These are phyloP conservation scores for Philaethria dido DNA, from an alignment of 2,888 invertebrate species.

Conservation along the genomic window DNA sequence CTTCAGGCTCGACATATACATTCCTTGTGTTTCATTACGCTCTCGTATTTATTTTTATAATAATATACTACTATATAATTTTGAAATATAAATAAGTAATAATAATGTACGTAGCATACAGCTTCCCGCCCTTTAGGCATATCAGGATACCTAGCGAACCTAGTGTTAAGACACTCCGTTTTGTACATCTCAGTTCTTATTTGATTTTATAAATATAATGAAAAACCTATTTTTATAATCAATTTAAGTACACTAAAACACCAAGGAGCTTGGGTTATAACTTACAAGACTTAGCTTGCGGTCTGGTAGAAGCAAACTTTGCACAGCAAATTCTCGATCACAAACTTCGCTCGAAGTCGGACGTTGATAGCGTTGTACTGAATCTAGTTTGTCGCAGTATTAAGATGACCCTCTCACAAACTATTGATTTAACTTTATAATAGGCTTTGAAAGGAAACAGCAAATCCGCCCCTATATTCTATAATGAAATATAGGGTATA, in stretches of 20 bases:
- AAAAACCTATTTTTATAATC: neutral
- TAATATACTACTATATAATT: too few relatives aligned
- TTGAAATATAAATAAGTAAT: too few relatives aligned
- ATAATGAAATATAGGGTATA: neutral
- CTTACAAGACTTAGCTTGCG: constrained; percentile 26
- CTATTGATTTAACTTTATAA: constrained; percentile 37
- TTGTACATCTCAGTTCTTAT: too few relatives aligned
- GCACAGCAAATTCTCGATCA: constrained; percentile 38
- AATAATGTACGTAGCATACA: too few relatives aligned
- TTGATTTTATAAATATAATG: too few relatives aligned
- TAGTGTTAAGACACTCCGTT: too few relatives aligned
- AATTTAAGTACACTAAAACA: neutral
- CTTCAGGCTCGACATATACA: neutral
- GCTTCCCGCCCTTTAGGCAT: too few relatives aligned
- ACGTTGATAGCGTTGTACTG: constrained; percentile 37
- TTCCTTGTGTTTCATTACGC: neutral
- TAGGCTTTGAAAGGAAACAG: constrained; percentile 29
- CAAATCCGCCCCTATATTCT: constrained; percentile 13
- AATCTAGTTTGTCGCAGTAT: constrained; percentile 33
- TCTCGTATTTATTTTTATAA: too few relatives aligned
- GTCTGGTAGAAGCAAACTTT: constrained; percentile 34
- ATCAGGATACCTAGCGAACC: too few relatives aligned
- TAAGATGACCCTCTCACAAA: constrained; percentile 38
- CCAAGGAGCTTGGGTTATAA: constrained; percentile 29
- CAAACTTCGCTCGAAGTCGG: constrained; percentile 37